Evolutionary conservation across 2,113 vertebrate genomes (phyloP), one percentile per base, ranked within the genome.

Genomic region (Hystrix cristata): DNA sequence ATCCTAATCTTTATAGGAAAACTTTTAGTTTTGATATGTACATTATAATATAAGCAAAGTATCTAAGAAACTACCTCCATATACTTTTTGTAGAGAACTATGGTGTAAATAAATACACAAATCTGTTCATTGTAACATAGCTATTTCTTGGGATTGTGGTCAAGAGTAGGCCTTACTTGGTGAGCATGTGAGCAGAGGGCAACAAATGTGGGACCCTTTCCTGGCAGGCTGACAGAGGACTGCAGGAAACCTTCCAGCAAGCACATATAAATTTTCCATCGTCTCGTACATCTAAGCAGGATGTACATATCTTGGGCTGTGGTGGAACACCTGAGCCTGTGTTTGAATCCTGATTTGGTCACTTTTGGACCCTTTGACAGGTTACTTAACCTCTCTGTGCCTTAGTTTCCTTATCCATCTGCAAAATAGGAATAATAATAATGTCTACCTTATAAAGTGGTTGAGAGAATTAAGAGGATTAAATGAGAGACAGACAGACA

Each of bases 401-500:
- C 51, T 74, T 64, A 46, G 60, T 79, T 88, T 95, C 64, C 72
- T 80, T 80, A 64, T 85, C 14, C 18, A 62, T 90, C 14, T 90
- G 11, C 80, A 86, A 90, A 86, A 85, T 62, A n/a, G 64, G 62
- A 9, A 55, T 88, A 67, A 76, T 82, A 83, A 93, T 76, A 62
- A 69, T 53, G 34, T 25, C 18, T 51, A 11, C 69, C 69, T 71
- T n/a, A 43, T 21, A 71, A n/a, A 72, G 25, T 91, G 21, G 64
- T 74, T 92, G 57, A 92, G 55, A 71, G 25, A 34, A 93, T 64
- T 88, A 71, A 80, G 16, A 46, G 21, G 71, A 46, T 46, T 72
- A 46, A 46, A 72, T 43, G 38, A n/a, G 71, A 69, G 67, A 67
- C 65, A 65, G 62, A 34, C 34, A 69, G n/a, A n/a, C n/a, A 71